These are phyloP conservation scores for Conus betulinus DNA, from an alignment of 1,140 invertebrate species.

Conservation along the genomic window DNA sequence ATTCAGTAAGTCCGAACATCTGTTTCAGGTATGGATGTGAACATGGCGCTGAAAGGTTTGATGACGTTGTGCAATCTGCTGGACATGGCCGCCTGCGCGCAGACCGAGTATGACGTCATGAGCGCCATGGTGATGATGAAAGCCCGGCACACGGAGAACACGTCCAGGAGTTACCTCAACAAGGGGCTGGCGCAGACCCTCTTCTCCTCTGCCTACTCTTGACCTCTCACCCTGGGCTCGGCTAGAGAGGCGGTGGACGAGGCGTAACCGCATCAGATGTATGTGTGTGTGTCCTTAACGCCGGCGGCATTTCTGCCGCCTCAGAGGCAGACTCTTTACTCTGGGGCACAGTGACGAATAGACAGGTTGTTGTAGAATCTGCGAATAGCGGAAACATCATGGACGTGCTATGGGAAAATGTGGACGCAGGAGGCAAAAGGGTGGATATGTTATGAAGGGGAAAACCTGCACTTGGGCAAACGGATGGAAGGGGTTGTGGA, in stretches of 20 bases:
- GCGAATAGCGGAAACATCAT: no score
- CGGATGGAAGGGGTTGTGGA: no score
- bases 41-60: conserved; percentile 64
- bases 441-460: no score
- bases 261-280: no score
- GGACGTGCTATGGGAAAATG: no score
- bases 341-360: neutral
- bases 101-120: conserved; percentile 64
- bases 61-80: conserved; percentile 58
- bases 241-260: neutral
- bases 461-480: no score
- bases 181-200: neutral
- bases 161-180: conserved; percentile 7
- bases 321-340: neutral
- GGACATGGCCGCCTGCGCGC: conserved; percentile 59
- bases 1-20: no score
- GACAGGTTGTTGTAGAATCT: no score
- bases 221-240: neutral
- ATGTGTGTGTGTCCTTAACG: no score
- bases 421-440: no score
- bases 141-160: conserved; percentile 53
- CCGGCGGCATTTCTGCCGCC: neutral
- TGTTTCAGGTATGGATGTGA: conserved; percentile 67
- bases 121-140: conserved; percentile 61
- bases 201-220: conserved; percentile 17